A percentile compares a stretch with the other conserved stretches of the same genome.
phyloP scores from a whole-genome alignment of 2,113 vertebrate species.

The Pungitius pungitius region DNA sequence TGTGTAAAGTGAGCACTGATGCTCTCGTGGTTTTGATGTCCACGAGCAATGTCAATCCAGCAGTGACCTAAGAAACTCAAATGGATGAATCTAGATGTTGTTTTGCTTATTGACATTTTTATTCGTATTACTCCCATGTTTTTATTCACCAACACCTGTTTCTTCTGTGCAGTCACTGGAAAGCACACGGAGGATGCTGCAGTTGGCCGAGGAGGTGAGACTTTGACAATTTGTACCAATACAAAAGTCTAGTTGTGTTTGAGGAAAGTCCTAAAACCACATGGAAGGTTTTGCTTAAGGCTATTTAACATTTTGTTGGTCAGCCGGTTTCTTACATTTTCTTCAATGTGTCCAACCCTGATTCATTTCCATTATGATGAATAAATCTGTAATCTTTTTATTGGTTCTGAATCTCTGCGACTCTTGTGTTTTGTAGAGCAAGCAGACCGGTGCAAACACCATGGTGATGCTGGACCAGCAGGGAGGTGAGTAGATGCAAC shows the following conservation, averaged over 20 bases:
- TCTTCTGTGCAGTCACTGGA: conserved; percentile 89
- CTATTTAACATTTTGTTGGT: not conserved
- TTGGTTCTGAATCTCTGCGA: conserved; percentile 1
- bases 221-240: conserved; percentile 15
- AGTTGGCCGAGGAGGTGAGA: conserved; percentile 94
- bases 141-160: not conserved
- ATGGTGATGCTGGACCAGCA: conserved; percentile 93
- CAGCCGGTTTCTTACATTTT: not conserved
- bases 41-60: not conserved
- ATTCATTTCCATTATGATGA: not conserved
- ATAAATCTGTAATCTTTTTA: conserved; percentile 9
- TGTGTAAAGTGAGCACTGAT: not conserved
- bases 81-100: not conserved
- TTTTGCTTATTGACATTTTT: not conserved
- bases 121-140: not conserved
- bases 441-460: conserved; percentile 89
- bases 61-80: not conserved
- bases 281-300: not conserved
- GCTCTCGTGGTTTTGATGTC: not conserved
- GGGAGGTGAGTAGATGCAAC: conserved; percentile 82
- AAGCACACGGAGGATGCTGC: conserved; percentile 94
- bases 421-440: conserved; percentile 79
- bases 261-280: not conserved
- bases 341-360: not conserved
- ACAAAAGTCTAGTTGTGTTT: not conserved